Conservation (phyloP, 2,113 vertebrate species). For the Petrocephalus microphthalmus region DNA sequence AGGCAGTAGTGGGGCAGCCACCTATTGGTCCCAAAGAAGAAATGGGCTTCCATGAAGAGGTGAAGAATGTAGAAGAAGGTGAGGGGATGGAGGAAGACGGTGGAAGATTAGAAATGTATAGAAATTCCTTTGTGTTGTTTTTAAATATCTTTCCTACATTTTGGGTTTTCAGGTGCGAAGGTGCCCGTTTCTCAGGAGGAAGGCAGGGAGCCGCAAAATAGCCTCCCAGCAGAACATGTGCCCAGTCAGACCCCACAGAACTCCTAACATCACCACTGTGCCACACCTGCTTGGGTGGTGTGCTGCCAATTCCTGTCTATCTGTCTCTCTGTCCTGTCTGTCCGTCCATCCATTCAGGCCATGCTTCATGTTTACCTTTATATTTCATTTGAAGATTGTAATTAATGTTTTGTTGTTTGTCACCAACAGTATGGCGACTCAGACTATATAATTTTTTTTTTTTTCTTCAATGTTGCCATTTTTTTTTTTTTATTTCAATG, state of each 20-base stretch:
- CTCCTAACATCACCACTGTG: background rate
- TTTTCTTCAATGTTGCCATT: background rate
- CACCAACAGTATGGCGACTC: background rate
- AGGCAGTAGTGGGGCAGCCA: slow-evolving; percentile 40
- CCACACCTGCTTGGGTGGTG: background rate
- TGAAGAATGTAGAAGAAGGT: slow-evolving; percentile 31
- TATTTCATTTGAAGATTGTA: background rate
- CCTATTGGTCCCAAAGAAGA: slow-evolving; percentile 60
- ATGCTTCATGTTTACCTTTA: background rate
- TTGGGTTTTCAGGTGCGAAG: background rate
- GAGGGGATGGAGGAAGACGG: background rate
- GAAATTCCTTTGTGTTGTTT: background rate
- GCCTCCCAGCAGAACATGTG: background rate
- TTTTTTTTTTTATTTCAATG: no score
- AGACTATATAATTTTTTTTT: background rate
- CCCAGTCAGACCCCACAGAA: background rate
- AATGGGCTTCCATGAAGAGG: slow-evolving; percentile 58
- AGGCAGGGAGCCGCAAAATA: background rate
- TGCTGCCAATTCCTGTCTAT: background rate
- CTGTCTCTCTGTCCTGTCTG: background rate
- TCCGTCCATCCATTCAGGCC: background rate
- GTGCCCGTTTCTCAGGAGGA: background rate
- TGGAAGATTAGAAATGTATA: background rate
- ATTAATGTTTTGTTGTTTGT: background rate
- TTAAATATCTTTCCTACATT: background rate